Base-by-base conservation (phyloP, 2,888 invertebrate genomes). In the Neuroscelio doddi region DNA sequence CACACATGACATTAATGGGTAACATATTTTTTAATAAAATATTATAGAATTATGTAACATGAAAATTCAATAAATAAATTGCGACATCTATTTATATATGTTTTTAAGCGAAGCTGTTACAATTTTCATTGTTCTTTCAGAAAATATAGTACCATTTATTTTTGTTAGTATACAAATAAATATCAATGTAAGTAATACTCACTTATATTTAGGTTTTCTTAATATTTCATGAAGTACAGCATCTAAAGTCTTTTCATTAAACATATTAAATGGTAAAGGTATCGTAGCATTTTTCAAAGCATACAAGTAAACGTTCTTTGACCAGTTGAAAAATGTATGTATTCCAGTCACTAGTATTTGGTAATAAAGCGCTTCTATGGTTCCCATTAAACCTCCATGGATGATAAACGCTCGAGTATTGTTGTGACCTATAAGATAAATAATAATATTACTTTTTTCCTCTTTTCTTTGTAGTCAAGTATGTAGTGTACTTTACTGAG, bases 351-450 rank as follows among this genome's bases (percentile, higher is more conserved):
- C 51, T 0, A 78, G 77, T 4, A 78, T 66, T 1, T 59, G 75
- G 15, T 34, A 57, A 10, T 75, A 42, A 27, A 75, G 1, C 1
- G 77, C 75, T 59, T 79, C 79, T 30, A 71, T 64, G 8, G 67
- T 49, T 15, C 77, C 73, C 75, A 75, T 71, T 0, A 77, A 34
- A 0, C 77, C 79, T 0, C 77, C 77, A 15, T 79, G 79, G 0
- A 75, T 73, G 7, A 78, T 68, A 15, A 77, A 86, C 3, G 81
- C 80, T 27, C 74, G 75, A 0, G 83, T 79, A 26, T 85, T 63
- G 7, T 50, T 50, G 16, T 63, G 63, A 24, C 51, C 56, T 56
- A 12, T 52, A n/a, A 12, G 34, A 2, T 32, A 47, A 36, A 41
- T 17, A 10, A 9, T 10, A 21, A 41, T 24, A n/a, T n/a, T n/a